Conservation (phyloP, 2,113 vertebrate genomes). For the Sinocyclocheilus maitianheensis region DNA sequence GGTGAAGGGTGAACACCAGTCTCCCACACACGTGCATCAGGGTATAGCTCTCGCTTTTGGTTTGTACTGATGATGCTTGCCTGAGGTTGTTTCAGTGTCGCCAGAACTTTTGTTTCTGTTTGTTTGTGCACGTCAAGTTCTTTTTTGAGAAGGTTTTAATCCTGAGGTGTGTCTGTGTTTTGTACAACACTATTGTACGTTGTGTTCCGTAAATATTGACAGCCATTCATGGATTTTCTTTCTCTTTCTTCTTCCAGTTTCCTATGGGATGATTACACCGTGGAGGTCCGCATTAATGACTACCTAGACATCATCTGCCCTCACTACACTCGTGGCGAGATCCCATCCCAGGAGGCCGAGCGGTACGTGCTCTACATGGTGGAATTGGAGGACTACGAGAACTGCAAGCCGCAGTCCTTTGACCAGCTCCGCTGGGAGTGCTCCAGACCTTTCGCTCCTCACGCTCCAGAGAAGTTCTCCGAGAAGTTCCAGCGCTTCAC, state of each 20-base stretch:
- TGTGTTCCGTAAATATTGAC: neutral
- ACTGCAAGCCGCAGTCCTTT: conserved; percentile 86
- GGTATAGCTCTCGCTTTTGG: neutral
- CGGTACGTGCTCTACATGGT: conserved; percentile 94
- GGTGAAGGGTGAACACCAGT: conserved; percentile 13
- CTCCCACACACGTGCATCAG: neutral
- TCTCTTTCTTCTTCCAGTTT: conserved; percentile 73
- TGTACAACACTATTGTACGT: neutral
- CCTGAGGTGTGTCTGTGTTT: conserved; percentile 31
- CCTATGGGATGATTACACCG: conserved; percentile 77
- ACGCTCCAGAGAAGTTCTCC: conserved; percentile 89
- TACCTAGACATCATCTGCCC: conserved; percentile 96
- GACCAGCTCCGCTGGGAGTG: conserved; percentile 95
- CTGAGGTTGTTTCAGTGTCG: conserved; percentile 4
- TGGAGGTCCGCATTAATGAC: conserved; percentile 86
- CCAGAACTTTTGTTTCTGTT: neutral
- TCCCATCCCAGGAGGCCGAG: conserved; percentile 77
- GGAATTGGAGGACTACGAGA: conserved; percentile 81
- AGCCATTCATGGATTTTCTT: conserved; percentile 19
- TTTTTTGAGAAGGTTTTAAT: neutral
- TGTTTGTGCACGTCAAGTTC: neutral
- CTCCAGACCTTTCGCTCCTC: conserved; percentile 81
- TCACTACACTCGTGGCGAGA: conserved; percentile 81
- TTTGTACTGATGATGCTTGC: neutral
- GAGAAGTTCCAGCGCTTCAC: conserved; percentile 97